Base-by-base conservation (phyloP, 2,113 vertebrate species). In the Cyanoramphus novaezelandiae region DNA sequence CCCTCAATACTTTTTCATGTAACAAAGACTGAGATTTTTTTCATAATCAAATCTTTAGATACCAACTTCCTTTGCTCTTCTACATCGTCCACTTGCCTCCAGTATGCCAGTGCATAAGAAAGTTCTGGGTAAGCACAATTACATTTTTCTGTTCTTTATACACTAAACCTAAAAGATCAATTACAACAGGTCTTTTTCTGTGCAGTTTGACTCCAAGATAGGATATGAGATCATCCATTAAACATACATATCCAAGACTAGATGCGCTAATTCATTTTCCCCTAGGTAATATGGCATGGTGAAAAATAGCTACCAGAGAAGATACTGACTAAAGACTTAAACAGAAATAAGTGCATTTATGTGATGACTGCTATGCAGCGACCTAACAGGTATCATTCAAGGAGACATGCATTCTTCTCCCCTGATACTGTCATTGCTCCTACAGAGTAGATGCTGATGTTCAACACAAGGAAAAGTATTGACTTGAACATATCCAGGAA, bases 241-340 rank as follows among this genome's bases (percentile, higher is more conserved):
- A 96, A 93, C 83, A 96, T 82, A 90, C 35, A 15, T 93, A 92
- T 57, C 72, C 82, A 89, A 71, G 92, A 92, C 80, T 82, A 86
- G 82, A 94, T 88, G 62, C 52, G 92, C 93, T 96, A 95, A 97
- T 96, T 94, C 69, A 77, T 94, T 88, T 94, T 84, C 90, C 93
- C 94, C 82, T 75, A 88, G 83, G 93, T 94, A 94, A 90, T 94
- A 90, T 25, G 82, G 90, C 82, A 94, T 68, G 68, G 92, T 93
- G 94, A 97, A 93, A 95, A 95, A 95, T 52, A 93, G 95, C 83
- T 95, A 95, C 91, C 86, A 91, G 82, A 91, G 82, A 94, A 86
- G 87, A 77, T 16, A 95, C 82, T 37, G 74, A 88, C 86, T 93
- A 88, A 96, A 95, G 95, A 95, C 92, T 96, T 94, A 76, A 93